phyloP scores from a whole-genome alignment of 1,140 invertebrate genomes.

The Epicauta chinensis region DNA sequence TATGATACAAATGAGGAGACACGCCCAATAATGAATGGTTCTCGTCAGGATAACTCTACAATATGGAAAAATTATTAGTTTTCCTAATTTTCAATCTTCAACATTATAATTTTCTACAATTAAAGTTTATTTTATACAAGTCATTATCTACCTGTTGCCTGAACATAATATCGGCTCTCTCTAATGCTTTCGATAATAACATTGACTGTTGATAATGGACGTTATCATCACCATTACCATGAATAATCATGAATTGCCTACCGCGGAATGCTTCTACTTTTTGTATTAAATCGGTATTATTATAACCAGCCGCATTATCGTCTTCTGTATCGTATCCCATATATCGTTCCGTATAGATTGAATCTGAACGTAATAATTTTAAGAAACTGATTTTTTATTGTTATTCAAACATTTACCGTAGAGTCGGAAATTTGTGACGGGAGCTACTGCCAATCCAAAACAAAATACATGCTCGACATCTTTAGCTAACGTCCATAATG shows the following conservation, averaged over 20 bases:
- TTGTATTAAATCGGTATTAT: constrained; percentile 56
- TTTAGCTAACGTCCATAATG: constrained; percentile 63
- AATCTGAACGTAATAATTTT: constrained; percentile 61
- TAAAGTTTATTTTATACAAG: neutral
- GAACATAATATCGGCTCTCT: constrained; percentile 74
- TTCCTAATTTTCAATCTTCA: neutral
- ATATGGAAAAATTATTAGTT: constrained; percentile 30
- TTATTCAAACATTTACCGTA: constrained; percentile 62
- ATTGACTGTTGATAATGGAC: constrained; percentile 93
- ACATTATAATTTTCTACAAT: constrained; percentile 5
- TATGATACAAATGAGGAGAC: constrained; percentile 78
- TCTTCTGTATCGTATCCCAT: constrained; percentile 75
- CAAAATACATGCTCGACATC: constrained; percentile 67
- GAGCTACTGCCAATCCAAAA: constrained; percentile 85
- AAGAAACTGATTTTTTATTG: neutral
- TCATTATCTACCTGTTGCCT: constrained; percentile 66
- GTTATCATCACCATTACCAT: constrained; percentile 87
- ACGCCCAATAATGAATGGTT: constrained; percentile 75
- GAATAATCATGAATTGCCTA: constrained; percentile 78
- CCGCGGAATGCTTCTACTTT: constrained; percentile 67
- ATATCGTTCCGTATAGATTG: constrained; percentile 90
- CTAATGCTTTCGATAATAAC: constrained; percentile 72
- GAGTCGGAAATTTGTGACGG: constrained; percentile 88
- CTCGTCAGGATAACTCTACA: constrained; percentile 89
- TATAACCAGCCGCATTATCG: constrained; percentile 57